Conservation (phyloP, 2,797 vertebrate genomes). For the Gobionotothen gibberifrons region DNA sequence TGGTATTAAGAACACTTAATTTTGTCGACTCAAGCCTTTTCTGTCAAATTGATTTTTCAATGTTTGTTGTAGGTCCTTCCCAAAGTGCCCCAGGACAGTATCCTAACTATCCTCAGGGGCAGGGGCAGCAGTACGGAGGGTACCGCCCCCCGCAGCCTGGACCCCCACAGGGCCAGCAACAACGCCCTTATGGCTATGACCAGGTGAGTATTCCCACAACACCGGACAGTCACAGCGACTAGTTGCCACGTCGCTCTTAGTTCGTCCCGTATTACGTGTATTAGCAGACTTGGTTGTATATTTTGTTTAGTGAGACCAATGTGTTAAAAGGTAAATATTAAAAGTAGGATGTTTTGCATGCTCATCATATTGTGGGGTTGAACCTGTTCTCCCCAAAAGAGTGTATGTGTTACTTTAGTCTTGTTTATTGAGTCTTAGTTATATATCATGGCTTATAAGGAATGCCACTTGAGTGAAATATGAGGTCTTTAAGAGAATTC, state of each 20-base stretch:
- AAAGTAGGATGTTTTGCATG: constrained; percentile 71
- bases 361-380: constrained; percentile 62
- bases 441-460: constrained; percentile 68
- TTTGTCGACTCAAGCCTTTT: not conserved
- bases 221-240: constrained; percentile 36
- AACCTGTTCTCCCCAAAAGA: constrained; percentile 54
- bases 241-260: constrained; percentile 34
- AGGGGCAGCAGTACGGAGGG: constrained; percentile 95
- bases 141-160: constrained; percentile 96
- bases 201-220: constrained; percentile 87
- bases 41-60: constrained; percentile 3
- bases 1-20: too few relatives aligned
- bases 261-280: constrained; percentile 43
- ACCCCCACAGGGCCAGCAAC: constrained; percentile 94
- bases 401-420: constrained; percentile 64
- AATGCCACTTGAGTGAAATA: constrained; percentile 69
- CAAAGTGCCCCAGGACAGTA: constrained; percentile 95
- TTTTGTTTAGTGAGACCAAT: constrained; percentile 49
- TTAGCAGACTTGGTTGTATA: constrained; percentile 43
- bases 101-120: constrained; percentile 96
- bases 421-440: constrained; percentile 55
- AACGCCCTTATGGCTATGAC: constrained; percentile 98
- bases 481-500: constrained; percentile 71
- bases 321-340: constrained; percentile 43
- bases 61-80: constrained; percentile 86